Evolutionary conservation across 2,797 vertebrate species (phyloP).

Genomic region (Phrynocephalus guinanensis): DNA sequence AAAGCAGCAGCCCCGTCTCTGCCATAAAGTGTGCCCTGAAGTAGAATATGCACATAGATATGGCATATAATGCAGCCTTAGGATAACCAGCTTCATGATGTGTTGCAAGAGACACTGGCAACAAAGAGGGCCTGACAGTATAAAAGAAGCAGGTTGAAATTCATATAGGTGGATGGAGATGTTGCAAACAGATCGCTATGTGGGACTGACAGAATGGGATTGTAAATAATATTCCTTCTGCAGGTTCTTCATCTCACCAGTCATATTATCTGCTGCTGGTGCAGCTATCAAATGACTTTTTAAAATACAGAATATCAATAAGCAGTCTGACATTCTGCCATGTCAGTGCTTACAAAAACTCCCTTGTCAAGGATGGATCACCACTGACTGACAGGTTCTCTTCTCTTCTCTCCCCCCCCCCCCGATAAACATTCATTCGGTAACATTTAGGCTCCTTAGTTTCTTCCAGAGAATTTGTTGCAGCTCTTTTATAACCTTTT

Average conservation of each 20-base stretch:
- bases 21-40: not conserved
- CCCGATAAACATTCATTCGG: conserved; percentile 18
- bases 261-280: conserved; percentile 21
- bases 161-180: not conserved
- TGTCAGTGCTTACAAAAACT: conserved; percentile 31
- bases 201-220: conserved; percentile 2
- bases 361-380: conserved; percentile 25
- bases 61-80: not conserved
- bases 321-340: not conserved
- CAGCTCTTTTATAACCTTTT: conserved; percentile 50
- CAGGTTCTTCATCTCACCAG: conserved; percentile 9
- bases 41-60: not conserved
- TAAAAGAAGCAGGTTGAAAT: conserved; percentile 13
- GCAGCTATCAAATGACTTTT: conserved; percentile 49
- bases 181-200: not conserved
- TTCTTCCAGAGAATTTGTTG: conserved; percentile 46
- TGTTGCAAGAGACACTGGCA: not conserved
- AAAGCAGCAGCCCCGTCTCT: not conserved
- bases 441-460: conserved; percentile 46
- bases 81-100: not conserved
- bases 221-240: conserved; percentile 17
- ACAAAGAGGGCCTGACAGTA: not conserved
- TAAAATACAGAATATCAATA: conserved; percentile 47
- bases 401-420: conserved; percentile 23
- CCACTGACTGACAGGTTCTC: not conserved